Conservation (phyloP, 2,797 vertebrate genomes). For the Fistularia tabacaria region DNA sequence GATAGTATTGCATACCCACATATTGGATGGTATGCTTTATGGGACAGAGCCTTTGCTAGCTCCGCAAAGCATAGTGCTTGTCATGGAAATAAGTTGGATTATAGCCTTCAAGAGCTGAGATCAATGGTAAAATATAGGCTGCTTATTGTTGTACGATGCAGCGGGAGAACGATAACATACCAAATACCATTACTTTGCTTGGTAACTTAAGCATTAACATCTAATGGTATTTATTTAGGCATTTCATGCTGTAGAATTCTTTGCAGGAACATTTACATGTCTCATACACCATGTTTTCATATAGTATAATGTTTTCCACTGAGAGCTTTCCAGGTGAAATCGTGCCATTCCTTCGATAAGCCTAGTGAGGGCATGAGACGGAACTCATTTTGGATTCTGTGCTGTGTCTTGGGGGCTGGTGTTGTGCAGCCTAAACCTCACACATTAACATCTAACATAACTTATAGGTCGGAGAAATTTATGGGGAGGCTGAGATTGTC, state of each 20-base stretch:
- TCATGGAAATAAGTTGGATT: slow-evolving; percentile 72
- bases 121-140: slow-evolving; percentile 65
- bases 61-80: slow-evolving; percentile 71
- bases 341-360: slow-evolving; percentile 53
- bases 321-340: slow-evolving; percentile 58
- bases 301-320: slow-evolving; percentile 29
- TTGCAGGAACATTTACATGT: slow-evolving; percentile 5
- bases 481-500: slow-evolving; percentile 50
- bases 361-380: slow-evolving; percentile 44
- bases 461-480: slow-evolving; percentile 53
- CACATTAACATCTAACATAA: slow-evolving; percentile 59
- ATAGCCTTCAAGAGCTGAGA: slow-evolving; percentile 69
- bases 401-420: slow-evolving; percentile 37
- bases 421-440: slow-evolving; percentile 62
- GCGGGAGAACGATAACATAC: slow-evolving; percentile 39
- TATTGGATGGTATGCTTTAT: slow-evolving; percentile 61
- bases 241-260: slow-evolving; percentile 22
- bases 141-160: slow-evolving; percentile 57
- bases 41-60: slow-evolving; percentile 52
- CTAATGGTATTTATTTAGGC: slow-evolving; percentile 48
- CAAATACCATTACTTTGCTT: slow-evolving; percentile 45
- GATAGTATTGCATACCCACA: slow-evolving; percentile 65
- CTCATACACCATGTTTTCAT: slow-evolving; percentile 18
- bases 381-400: slow-evolving; percentile 62
- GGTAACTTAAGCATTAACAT: slow-evolving; percentile 32